phyloP scores from a whole-genome alignment of 2,888 invertebrate genomes.

The Gandaritis pyraliata region DNA sequence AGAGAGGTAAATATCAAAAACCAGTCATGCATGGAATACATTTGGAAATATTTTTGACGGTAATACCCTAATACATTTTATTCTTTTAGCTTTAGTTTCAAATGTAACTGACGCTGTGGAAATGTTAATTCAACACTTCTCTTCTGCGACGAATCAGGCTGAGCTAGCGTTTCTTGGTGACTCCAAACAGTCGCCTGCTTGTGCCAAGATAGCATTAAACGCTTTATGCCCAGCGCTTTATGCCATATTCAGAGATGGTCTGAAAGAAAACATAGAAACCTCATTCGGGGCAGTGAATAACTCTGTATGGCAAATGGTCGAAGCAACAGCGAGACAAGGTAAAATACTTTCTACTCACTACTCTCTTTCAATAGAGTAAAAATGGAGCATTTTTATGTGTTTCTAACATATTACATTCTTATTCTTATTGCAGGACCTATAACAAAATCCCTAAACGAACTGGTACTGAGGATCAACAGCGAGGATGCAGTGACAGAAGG shows the following conservation, averaged over 20 bases:
- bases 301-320: slow-evolving; percentile 95
- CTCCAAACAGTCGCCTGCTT: slow-evolving; percentile 85
- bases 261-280: slow-evolving; percentile 91
- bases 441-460: slow-evolving; percentile 92
- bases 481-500: slow-evolving; percentile 93
- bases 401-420: no score
- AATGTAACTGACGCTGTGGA: slow-evolving; percentile 91
- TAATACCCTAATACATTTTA: background rate
- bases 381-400: no score
- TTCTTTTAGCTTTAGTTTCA: slow-evolving; percentile 86
- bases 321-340: slow-evolving; percentile 94
- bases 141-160: slow-evolving; percentile 86
- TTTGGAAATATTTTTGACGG: background rate
- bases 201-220: slow-evolving; percentile 89
- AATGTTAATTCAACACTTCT: slow-evolving; percentile 89
- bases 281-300: slow-evolving; percentile 94
- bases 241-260: slow-evolving; percentile 92
- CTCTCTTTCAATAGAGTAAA: no score
- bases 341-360: slow-evolving; percentile 27
- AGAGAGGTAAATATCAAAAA: slow-evolving; percentile 73
- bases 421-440: slow-evolving; percentile 85
- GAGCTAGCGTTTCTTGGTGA: slow-evolving; percentile 85
- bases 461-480: slow-evolving; percentile 92
- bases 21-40: background rate
- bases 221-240: slow-evolving; percentile 93